Percentiles rank a stretch among this genome's conserved stretches.
Evolutionary conservation across 1,140 invertebrate species (phyloP).

Genomic region (Drosophila biarmipes): DNA sequence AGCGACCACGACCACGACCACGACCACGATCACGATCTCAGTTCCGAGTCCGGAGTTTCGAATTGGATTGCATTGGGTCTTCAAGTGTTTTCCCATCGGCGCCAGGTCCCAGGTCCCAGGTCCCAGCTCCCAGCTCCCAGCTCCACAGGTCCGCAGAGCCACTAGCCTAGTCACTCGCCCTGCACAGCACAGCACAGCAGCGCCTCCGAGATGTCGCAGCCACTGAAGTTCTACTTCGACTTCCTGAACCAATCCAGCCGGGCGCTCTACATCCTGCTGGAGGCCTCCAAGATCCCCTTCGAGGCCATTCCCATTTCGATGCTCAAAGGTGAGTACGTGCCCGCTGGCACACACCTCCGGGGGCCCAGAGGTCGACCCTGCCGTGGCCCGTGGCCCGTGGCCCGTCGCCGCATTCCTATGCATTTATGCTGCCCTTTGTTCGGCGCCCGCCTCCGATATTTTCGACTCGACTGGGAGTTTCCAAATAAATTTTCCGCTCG

Average conservation of each 20-base stretch:
- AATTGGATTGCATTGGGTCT: slow-evolving; percentile 21
- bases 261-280: slow-evolving; percentile 89
- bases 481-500: slow-evolving; percentile 69
- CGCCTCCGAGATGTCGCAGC: slow-evolving; percentile 62
- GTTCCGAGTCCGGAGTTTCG: slow-evolving; percentile 19
- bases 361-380: slow-evolving; percentile 47
- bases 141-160: not conserved
- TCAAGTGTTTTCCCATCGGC: not conserved
- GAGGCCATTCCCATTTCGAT: slow-evolving; percentile 86
- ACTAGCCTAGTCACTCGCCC: slow-evolving; percentile 12
- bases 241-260: slow-evolving; percentile 90
- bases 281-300: slow-evolving; percentile 87
- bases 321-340: slow-evolving; percentile 85
- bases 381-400: not conserved
- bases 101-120: too few relatives aligned
- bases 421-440: slow-evolving; percentile 46
- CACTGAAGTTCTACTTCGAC: slow-evolving; percentile 89
- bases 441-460: slow-evolving; percentile 24
- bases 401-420: slow-evolving; percentile 28
- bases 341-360: slow-evolving; percentile 7
- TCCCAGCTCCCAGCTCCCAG: too few relatives aligned
- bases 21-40: slow-evolving; percentile 14
- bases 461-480: slow-evolving; percentile 11
- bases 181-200: too few relatives aligned
- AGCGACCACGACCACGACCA: too few relatives aligned